Evolutionary conservation across 1,140 invertebrate genomes (phyloP).

Genomic region (Rhyacophila brunnea): DNA sequence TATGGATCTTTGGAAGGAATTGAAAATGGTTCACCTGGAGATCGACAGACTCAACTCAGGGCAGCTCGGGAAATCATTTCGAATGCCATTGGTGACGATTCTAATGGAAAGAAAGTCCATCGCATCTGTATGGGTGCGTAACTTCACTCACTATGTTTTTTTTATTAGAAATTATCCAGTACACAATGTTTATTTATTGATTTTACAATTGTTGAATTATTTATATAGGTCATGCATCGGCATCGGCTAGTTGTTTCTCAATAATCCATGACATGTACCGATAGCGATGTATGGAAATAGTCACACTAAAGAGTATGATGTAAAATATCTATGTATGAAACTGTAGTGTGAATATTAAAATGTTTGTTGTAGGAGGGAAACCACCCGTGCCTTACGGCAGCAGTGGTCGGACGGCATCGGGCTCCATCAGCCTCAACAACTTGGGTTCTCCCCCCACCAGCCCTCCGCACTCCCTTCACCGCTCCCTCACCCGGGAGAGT

Average conservation of each 20-base stretch:
- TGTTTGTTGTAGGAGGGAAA: constrained; percentile 52
- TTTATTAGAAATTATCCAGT: no score
- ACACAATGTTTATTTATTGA: no score
- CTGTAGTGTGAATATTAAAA: no score
- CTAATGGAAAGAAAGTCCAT: constrained; percentile 39
- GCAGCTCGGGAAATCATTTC: constrained; percentile 60
- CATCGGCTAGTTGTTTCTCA: no score
- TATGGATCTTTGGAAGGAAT: constrained; percentile 38
- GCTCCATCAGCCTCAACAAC: constrained; percentile 50
- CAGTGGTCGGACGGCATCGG: constrained; percentile 50
- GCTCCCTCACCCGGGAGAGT: constrained; percentile 32
- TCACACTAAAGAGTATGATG: background rate
- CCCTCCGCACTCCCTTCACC: constrained; percentile 35
- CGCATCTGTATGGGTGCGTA: constrained; percentile 33
- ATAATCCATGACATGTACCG: no score
- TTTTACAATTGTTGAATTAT: no score
- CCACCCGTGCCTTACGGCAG: constrained; percentile 59
- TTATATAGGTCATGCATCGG: no score
- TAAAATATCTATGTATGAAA: background rate
- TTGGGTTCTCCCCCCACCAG: constrained; percentile 33
- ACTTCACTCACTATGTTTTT: no score
- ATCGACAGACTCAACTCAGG: constrained; percentile 53
- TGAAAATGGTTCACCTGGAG: constrained; percentile 39
- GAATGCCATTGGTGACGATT: constrained; percentile 50
- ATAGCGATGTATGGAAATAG: no score